A percentile compares a stretch with the other conserved stretches of the same genome.
phyloP scores from a whole-genome alignment of 2,797 vertebrate genomes.

The Caiman crocodilus region DNA sequence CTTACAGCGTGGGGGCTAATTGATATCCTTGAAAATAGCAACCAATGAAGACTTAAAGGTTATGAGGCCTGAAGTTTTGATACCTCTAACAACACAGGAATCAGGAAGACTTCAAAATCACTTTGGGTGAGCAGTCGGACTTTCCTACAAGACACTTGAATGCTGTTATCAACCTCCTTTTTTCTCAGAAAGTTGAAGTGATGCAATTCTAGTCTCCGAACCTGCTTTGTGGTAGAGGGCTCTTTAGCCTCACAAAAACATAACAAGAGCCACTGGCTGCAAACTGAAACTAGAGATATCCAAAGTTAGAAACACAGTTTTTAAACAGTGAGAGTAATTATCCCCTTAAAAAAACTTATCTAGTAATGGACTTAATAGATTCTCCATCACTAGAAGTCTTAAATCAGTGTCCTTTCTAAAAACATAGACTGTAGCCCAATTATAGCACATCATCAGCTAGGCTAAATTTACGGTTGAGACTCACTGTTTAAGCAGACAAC shows the following conservation, averaged over 20 bases:
- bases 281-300: too few species aligned
- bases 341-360: not conserved
- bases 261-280: not conserved
- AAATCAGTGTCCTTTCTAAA: slow-evolving; percentile 13
- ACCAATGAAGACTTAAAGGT: too few species aligned
- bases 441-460: slow-evolving; percentile 39
- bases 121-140: not conserved
- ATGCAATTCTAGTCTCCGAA: not conserved
- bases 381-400: slow-evolving; percentile 32
- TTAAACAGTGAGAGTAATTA: slow-evolving; percentile 21
- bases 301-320: slow-evolving; percentile 24
- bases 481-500: slow-evolving; percentile 53
- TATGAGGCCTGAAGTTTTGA: too few species aligned
- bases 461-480: slow-evolving; percentile 6
- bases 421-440: slow-evolving; percentile 40
- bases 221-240: slow-evolving; percentile 9
- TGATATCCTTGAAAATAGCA: too few species aligned
- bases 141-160: not conserved
- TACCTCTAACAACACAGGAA: too few species aligned
- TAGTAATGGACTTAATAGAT: slow-evolving; percentile 4
- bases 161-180: not conserved
- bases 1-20: not conserved
- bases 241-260: slow-evolving; percentile 13
- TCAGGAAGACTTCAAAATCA: too few species aligned
- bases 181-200: slow-evolving; percentile 19